Conservation (phyloP, 2,797 vertebrate species). For the Antennarius maculatus region DNA sequence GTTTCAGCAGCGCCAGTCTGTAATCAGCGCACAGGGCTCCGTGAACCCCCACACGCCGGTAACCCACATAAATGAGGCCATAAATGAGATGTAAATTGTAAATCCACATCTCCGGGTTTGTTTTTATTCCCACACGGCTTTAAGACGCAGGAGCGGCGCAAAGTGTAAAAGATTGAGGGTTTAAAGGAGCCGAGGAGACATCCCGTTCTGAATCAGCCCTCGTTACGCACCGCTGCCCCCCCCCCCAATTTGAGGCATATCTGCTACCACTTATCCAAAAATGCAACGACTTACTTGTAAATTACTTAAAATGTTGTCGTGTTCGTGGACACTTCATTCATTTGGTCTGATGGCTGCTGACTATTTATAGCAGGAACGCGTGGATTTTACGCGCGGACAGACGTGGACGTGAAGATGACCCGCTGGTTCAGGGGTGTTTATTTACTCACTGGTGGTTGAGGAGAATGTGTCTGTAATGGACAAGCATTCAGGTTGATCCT, state of each 20-base stretch:
- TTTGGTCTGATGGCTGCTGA: conserved; percentile 83
- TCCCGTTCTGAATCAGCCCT: conserved; percentile 62
- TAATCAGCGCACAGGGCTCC: conserved; percentile 62
- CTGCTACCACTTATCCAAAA: conserved; percentile 88
- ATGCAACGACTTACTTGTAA: conserved; percentile 83
- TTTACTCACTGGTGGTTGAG: conserved; percentile 73
- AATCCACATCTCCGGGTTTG: conserved; percentile 9
- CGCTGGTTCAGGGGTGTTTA: conserved; percentile 73
- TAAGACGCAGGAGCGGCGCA: too few species aligned
- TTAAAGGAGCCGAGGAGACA: conserved; percentile 45
- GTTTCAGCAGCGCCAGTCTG: conserved; percentile 65
- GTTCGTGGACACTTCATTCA: conserved; percentile 87
- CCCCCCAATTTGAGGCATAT: conserved; percentile 66
- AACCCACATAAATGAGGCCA: conserved; percentile 64
- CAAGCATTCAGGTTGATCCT: conserved; percentile 62
- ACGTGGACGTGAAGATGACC: conserved; percentile 72
- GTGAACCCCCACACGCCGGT: conserved; percentile 29
- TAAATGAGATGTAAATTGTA: conserved; percentile 56
- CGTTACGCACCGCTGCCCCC: conserved; percentile 68
- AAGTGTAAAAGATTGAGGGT: conserved; percentile 28
- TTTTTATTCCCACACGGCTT: too few species aligned
- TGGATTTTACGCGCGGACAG: conserved; percentile 64
- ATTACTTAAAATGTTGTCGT: conserved; percentile 80
- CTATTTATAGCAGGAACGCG: conserved; percentile 79
- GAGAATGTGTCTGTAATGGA: conserved; percentile 73